Evolutionary conservation across 1,140 invertebrate species (phyloP).

Genomic region (Magallana angulata): DNA sequence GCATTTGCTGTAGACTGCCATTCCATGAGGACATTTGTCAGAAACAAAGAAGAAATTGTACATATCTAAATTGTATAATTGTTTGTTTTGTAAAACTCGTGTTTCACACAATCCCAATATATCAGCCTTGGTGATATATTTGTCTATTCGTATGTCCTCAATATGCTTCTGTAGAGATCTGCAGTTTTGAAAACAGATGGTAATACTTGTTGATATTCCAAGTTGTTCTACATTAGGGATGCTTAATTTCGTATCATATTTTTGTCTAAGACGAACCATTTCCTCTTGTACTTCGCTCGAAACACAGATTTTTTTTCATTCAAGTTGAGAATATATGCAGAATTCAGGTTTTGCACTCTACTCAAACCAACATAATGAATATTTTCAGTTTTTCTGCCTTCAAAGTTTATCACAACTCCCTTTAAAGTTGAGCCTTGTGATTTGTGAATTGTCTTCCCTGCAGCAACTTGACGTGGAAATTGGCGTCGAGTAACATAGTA

Average conservation of each 20-base stretch:
- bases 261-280: conserved; percentile 33
- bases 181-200: conserved; percentile 41
- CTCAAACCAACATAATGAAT: conserved; percentile 53
- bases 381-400: conserved; percentile 43
- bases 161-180: conserved; percentile 46
- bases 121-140: not conserved
- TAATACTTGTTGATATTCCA: not conserved
- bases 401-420: conserved; percentile 31
- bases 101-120: conserved; percentile 46
- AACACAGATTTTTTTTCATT: conserved; percentile 42
- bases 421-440: conserved; percentile 45
- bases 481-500: conserved; percentile 35
- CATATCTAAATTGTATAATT: not conserved
- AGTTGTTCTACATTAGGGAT: not conserved
- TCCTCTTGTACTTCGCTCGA: conserved; percentile 19
- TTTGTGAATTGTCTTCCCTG: conserved; percentile 51
- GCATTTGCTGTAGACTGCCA: conserved; percentile 10
- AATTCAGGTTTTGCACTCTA: conserved; percentile 40
- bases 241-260: not conserved
- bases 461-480: conserved; percentile 40
- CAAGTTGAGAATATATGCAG: conserved; percentile 1
- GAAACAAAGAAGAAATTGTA: not conserved
- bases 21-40: not conserved
- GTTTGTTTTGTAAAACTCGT: conserved; percentile 40
- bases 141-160: conserved; percentile 28